Evolutionary conservation across 2,888 invertebrate genomes (phyloP), one percentile per base, ranked within the genome.

Genomic region (Eudasyphora cyanicolor): DNA sequence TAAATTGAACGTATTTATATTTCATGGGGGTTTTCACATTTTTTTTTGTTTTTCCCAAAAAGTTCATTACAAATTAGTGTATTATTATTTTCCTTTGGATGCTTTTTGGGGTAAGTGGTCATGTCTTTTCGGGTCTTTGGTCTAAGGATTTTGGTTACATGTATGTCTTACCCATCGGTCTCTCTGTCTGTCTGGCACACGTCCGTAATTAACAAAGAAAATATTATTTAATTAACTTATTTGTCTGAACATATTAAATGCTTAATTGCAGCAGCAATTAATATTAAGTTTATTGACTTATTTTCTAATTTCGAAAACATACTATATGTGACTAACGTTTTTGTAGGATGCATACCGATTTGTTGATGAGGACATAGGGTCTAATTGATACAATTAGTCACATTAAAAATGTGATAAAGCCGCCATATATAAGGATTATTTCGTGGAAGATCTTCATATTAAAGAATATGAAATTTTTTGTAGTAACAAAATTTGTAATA

Each of bases 191-290:
- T 19, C 21, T 32, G 38, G 19, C 64, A 64, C 64, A 64, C 35
- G 64, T 64, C 64, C 35, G 35, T 64, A 35, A 64, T 21, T 38
- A 67, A 42, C 38, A 2, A 21, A 67, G 35, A 57, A n/a, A 67
- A 71, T 79, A 57, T 75, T 78, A 79, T 77, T 74, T 79, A 79
- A 79, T 82, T 82, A 71, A 76, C 49, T 79, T 32, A 76, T 76
- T 76, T 79, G 60, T 76, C 70, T 77, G 79, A 57, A 57, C 57
- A 14, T 57, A 57, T 57, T 57, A 57, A 57, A 57, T 57, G 57
- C 27, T 14, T 57, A 57, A 57, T 27, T 27, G 57, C 12, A 27
- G 14, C 10, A 57, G 27, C 57, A 57, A 57, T 57, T 57, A 57
- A 57, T 57, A 27, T 19, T 19, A 57, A 27, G 57, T 57, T 57